These are phyloP conservation scores for Ditylenchus dipsaci DNA, from an alignment of 1,140 invertebrate genomes.

Conservation along the genomic window DNA sequence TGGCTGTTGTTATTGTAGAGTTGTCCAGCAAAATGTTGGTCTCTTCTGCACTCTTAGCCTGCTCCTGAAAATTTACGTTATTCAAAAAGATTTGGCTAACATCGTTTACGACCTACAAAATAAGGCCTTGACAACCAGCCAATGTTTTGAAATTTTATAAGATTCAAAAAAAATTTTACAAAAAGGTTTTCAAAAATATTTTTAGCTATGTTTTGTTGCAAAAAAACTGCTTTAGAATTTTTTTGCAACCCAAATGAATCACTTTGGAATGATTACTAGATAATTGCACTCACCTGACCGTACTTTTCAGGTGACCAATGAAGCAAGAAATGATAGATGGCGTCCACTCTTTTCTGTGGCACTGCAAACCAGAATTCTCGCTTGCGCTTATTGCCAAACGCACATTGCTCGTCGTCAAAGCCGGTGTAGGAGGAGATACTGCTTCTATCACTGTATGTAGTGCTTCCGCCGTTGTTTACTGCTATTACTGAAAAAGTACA, in stretches of 20 bases:
- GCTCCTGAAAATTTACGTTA: constrained; percentile 12
- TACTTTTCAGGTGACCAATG: constrained; percentile 58
- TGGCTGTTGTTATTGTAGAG: neutral
- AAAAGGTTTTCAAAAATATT: too few species aligned
- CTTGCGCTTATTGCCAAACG: constrained; percentile 53
- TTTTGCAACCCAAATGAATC: too few species aligned
- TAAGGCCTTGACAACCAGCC: too few species aligned
- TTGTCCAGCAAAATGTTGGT: constrained; percentile 20
- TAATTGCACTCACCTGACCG: constrained; percentile 39
- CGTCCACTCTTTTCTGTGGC: constrained; percentile 49
- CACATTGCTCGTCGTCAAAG: constrained; percentile 44
- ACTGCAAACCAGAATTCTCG: constrained; percentile 57
- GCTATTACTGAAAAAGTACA: too few species aligned
- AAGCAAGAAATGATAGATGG: constrained; percentile 56
- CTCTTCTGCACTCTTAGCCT: constrained; percentile 28
- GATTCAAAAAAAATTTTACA: too few species aligned
- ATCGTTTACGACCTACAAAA: too few species aligned
- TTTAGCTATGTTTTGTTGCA: too few species aligned
- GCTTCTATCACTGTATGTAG: neutral
- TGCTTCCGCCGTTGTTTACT: too few species aligned
- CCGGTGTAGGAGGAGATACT: constrained; percentile 9
- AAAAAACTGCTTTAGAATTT: too few species aligned
- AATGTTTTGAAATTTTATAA: too few species aligned
- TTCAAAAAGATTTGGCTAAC: neutral
- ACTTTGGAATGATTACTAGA: neutral